A percentile compares a stretch with the other conserved stretches of the same genome.
Conservation (phyloP, 2,888 invertebrate species). For the Chesias legatella region DNA sequence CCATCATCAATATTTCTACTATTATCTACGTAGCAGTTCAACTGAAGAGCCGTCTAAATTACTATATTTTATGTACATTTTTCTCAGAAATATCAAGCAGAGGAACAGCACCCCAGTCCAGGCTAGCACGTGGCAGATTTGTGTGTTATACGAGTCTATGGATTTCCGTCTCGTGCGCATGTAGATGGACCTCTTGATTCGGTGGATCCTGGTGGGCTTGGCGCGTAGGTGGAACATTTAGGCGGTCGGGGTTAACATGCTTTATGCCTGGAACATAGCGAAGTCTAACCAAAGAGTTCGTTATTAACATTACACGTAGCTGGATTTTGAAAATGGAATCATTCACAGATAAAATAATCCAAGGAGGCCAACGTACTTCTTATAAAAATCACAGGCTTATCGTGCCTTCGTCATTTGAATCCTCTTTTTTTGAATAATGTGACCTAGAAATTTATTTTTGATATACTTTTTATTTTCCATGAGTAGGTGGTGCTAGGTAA, state of each 20-base stretch:
- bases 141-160: conserved; percentile 1
- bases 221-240: conserved; percentile 8
- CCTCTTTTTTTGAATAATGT: no score
- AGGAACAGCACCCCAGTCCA: conserved; percentile 12
- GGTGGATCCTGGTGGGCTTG: conserved; percentile 7
- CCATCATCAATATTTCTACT: conserved; percentile 1
- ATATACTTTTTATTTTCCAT: no score
- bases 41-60: conserved; percentile 1
- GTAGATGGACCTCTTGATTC: conserved; percentile 13
- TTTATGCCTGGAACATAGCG: not conserved
- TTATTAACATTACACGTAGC: no score
- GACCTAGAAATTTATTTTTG: no score
- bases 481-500: no score
- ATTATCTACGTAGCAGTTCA: not conserved
- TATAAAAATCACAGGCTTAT: no score
- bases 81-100: conserved; percentile 6
- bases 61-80: conserved; percentile 10
- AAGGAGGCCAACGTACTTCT: no score
- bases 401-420: no score
- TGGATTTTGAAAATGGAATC: no score
- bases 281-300: no score
- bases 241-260: not conserved
- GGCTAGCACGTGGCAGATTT: conserved; percentile 9
- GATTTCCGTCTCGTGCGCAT: conserved; percentile 3
- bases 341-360: no score